A percentile compares a stretch with the other conserved stretches of the same genome.
These are phyloP conservation scores for Cossypha caffra DNA, from an alignment of 2,797 vertebrate species.

Conservation along the genomic window DNA sequence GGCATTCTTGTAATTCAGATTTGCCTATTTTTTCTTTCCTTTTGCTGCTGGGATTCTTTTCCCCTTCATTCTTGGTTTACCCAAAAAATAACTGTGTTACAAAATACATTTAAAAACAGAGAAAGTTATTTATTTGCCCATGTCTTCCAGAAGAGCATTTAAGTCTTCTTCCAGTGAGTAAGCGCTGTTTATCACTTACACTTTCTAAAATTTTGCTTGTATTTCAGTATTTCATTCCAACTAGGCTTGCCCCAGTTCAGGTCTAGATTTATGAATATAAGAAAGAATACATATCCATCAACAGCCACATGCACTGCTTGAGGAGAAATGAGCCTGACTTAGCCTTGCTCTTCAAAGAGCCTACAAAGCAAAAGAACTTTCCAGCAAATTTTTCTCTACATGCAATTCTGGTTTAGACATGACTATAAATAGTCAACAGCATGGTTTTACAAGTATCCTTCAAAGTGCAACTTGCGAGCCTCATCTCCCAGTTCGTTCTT, in stretches of 20 bases:
- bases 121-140: neutral
- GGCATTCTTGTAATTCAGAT: neutral
- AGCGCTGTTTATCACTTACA: neutral
- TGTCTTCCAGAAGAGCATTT: neutral
- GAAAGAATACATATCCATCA: neutral
- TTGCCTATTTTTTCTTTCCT: neutral
- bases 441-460: neutral
- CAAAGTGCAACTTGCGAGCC: neutral
- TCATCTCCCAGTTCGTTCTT: neutral
- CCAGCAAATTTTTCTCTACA: neutral
- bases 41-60: neutral
- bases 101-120: neutral
- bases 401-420: neutral
- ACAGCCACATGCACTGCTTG: accelerated
- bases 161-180: neutral
- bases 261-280: neutral
- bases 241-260: neutral
- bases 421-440: neutral
- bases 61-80: neutral
- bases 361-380: neutral
- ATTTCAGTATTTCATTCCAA: neutral
- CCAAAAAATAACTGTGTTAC: neutral
- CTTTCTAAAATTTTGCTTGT: neutral
- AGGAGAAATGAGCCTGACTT: neutral
- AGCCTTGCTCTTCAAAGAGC: neutral